These are phyloP conservation scores for Apomyelois bistriatella DNA, from an alignment of 2,888 invertebrate species.

Conservation along the genomic window DNA sequence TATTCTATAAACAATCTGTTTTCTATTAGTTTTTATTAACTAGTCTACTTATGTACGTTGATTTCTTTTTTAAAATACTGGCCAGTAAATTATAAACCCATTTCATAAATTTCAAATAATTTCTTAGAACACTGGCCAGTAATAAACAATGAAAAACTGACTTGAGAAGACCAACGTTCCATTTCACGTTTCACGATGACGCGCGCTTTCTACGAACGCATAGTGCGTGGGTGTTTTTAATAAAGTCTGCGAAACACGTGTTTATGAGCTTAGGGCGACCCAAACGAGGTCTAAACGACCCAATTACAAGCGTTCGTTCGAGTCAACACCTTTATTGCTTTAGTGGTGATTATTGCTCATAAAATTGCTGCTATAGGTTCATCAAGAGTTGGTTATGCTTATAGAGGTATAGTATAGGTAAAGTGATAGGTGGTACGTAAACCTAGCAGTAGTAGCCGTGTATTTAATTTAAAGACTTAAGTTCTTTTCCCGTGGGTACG, in stretches of 20 bases:
- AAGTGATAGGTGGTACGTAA: no score
- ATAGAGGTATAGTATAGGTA: background rate
- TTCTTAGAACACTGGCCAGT: no score
- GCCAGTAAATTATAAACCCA: no score
- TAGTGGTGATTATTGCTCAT: background rate
- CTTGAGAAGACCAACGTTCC: background rate
- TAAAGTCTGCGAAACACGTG: background rate
- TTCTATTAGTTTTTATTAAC: no score
- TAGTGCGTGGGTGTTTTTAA: background rate
- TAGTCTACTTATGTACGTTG: no score
- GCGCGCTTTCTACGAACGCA: slow-evolving; percentile 4
- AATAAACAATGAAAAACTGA: background rate
- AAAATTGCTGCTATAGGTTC: background rate
- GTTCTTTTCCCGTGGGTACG: no score
- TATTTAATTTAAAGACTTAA: no score
- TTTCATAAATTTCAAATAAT: no score
- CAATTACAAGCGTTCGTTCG: background rate
- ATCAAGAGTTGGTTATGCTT: background rate
- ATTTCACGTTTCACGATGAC: slow-evolving; percentile 3
- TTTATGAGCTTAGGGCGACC: background rate
- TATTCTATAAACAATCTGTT: no score
- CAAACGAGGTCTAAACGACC: background rate
- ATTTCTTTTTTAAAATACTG: no score
- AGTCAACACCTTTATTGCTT: background rate
- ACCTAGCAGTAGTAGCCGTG: no score